Base-by-base conservation (phyloP, 2,888 invertebrate genomes). In the Craniophora ligustri region DNA sequence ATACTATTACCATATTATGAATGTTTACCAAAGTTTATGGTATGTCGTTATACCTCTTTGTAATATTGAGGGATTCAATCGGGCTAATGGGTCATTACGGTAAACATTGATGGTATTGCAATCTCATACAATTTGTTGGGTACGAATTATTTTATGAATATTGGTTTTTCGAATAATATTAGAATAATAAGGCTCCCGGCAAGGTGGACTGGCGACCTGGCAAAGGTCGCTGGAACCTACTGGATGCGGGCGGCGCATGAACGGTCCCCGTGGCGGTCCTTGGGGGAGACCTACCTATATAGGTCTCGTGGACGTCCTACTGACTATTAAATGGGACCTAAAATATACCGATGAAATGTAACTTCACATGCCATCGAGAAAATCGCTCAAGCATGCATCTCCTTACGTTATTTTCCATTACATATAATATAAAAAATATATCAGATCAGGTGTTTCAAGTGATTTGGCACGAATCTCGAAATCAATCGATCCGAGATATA, bases 401-500 rank as follows among this genome's bases (percentile, higher is more conserved):
- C n/a, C n/a, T n/a, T n/a, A n/a, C n/a, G 30, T 13, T 31, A 8
- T 13, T 11, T 28, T 11, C 11, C 2, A 13, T 2, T 21, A 34
- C 6, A 6, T 14, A 2, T 6, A 26, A 23, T 10, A 11, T 14
- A 15, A 14, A 13, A 23, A 5, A 13, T 14, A 19, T 11, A 23
- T 26, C n/a, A 18, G 16, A 38, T 67, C 10, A 28, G 34, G 6
- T 8, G 28, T 51, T 30, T 28, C 41, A 14, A 21, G 3, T 13
- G n/a, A 14, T 11, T 5, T 46, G 30, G 10, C 41, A 23, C 47
- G 47, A 44, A 40, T 56, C 42, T 67, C 28, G 38, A 13, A 32
- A 36, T 40, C 21, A 26, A 70, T 70, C 58, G 56, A 69, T 69
- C 45, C 47, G 30, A 64, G 59, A 72, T 63, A 72, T 63, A 45